Percentiles rank a stretch among this genome's conserved stretches.
Conservation (phyloP, 2,797 vertebrate genomes). For the Mus minutoides region DNA sequence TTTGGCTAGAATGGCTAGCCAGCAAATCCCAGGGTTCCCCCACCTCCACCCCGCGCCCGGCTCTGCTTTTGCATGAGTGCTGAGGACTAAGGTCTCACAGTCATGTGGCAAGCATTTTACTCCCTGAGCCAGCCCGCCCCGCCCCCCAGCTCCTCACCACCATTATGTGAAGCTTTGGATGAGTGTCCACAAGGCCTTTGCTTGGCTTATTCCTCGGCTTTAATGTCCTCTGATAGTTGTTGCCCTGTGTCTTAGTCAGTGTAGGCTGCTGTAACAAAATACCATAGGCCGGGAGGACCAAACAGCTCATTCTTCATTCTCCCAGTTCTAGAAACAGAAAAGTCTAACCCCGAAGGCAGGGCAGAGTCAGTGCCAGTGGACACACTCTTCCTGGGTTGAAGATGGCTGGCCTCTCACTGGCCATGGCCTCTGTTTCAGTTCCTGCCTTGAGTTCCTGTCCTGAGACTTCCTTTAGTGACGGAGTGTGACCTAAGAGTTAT, state of each 20-base stretch:
- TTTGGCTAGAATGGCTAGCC: neutral
- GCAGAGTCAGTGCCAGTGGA: neutral
- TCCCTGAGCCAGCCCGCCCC: neutral
- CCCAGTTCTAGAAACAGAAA: neutral
- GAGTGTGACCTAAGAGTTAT: neutral
- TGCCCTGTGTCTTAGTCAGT: neutral
- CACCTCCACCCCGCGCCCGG: no score
- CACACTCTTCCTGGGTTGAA: neutral
- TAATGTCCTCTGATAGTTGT: neutral
- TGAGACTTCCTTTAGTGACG: neutral
- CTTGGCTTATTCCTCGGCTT: neutral
- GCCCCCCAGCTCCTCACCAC: neutral
- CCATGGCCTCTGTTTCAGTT: neutral
- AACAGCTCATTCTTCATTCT: neutral
- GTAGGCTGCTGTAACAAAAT: neutral
- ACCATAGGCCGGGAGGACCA: no score
- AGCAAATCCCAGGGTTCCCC: neutral
- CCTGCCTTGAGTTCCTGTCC: neutral
- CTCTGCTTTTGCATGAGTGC: no score
- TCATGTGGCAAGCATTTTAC: neutral
- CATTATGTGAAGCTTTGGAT: neutral
- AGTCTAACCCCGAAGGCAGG: neutral
- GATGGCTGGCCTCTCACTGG: neutral
- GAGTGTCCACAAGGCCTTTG: neutral
- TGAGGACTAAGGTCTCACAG: no score